Evolutionary conservation across 2,797 vertebrate species (phyloP), one percentile per base, ranked within the genome.

Genomic region (Parauchenoglanis ngamensis): DNA sequence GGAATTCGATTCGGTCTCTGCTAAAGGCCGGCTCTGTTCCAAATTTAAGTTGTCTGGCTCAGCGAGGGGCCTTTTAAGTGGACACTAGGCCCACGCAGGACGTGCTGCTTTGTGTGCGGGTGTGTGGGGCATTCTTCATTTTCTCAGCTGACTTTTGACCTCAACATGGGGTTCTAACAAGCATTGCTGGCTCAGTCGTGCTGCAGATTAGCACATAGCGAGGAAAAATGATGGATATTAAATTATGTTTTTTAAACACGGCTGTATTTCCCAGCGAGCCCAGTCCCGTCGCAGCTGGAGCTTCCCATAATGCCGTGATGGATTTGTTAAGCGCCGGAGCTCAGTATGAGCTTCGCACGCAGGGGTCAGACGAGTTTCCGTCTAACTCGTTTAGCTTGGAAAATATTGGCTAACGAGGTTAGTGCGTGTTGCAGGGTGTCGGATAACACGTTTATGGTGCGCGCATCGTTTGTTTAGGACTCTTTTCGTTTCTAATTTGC

Each of bases 1-100:
- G 97, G 96, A 98, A 99, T 99, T 96, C 92, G 97, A 97, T 98
- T 99, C 98, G 95, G 86, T 94, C 95, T 97, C 97, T 31, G 95
- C 96, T 98, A 96, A 96, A 84, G 88, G 52, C 83, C 57, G 21
- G 95, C 93, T 94, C 94, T 94, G 94, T 85, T 81, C 88, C 84
- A 56, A 73, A 76, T 88, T 94, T 93, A 93, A 93, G 91, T 94
- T 92, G 90, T 92, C 93, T 92, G 92, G 94, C 94, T 93, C 93
- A 93, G 92, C 92, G 63, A 92, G 95, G 93, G 94, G 96, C 94
- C 96, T 95, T 96, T 89, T 96, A 96, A 96, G 85, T 90, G 89
- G 86, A 86, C 54, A 94, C 94, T 94, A 94, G 91, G 92, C 90
- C 92, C 93, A 92, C 93, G 92, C 93, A 91, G 93, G 92, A 89